Base-by-base conservation (phyloP, 2,888 invertebrate species). In the Pachycephus smyrnensis region DNA sequence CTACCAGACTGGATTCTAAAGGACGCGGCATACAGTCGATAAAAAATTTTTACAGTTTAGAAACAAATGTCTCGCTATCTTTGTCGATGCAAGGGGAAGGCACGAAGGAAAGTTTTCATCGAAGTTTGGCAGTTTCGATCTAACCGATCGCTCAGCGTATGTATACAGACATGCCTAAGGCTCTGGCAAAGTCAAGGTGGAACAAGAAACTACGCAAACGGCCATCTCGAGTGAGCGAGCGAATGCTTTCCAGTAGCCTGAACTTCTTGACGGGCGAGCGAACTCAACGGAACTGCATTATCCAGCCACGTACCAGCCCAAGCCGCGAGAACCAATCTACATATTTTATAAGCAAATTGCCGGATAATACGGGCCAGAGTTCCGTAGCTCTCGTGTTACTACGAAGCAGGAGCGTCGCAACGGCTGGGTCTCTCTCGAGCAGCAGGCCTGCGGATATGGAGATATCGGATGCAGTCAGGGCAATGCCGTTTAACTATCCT, bases 51-150 rank as follows among this genome's bases (percentile, higher is more conserved):
- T 15, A 40, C 40, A 40, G 40, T 40, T 40, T 40, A 40, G 40
- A 40, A 40, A 40, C 40, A 40, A 40, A 40, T 40, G 40, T 40
- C 40, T 40, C 15, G 40, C 15, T 4, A 15, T 40, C 40, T 15
- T 2, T 15, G 15, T 40, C 40, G 40, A 40, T 40, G 6, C 40
- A 37, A 4, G 37, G 12, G 37, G 12, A 69, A 35, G 73, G 33
- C 76, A 79, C 69, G 33, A 33, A 15, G 73, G 68, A 80, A 81
- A 80, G 82, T 84, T 82, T 79, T 75, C 78, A 40, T 35, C 76
- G 81, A 86, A 87, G 84, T 88, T 88, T 87, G 87, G 86, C 86
- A 87, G 85, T 87, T 87, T 86, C 87, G 85, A 88, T 88, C 85
- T 84, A 82, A 80, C 82, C 80, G 78, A 84, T 82, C 80, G 79